A percentile compares a stretch with the other conserved stretches of the same genome.
Conservation (phyloP, 2,888 invertebrate genomes). For the Eubasilissa splendida region DNA sequence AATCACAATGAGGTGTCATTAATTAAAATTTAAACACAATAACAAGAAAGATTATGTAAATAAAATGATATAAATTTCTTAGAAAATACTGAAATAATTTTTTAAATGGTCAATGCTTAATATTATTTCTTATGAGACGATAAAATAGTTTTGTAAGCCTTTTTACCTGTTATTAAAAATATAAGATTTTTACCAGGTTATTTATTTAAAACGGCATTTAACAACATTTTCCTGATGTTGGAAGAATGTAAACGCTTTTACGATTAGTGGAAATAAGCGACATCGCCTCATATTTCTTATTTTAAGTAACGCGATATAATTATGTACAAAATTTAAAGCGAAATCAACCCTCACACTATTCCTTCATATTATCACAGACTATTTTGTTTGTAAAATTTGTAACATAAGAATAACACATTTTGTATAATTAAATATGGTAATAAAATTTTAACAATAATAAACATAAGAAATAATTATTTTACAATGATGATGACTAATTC, state of each 20-base stretch:
- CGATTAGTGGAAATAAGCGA: no score
- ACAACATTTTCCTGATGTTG: no score
- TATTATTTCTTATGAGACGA: no score
- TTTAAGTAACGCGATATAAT: no score
- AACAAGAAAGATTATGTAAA: neutral
- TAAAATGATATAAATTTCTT: neutral
- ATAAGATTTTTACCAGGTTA: no score
- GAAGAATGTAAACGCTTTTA: no score
- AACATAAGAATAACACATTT: conserved; percentile 14
- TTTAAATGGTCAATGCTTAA: neutral
- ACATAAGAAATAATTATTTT: conserved; percentile 20
- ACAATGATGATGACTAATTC: neutral
- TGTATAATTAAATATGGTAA: conserved; percentile 1
- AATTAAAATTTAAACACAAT: neutral
- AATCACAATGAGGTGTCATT: conserved; percentile 21
- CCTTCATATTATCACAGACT: conserved; percentile 20
- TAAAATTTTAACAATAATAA: conserved; percentile 6
- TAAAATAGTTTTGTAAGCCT: no score
- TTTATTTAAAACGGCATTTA: no score
- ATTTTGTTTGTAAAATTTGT: conserved; percentile 19
- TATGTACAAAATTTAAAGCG: no score
- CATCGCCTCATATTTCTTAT: no score
- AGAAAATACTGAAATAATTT: conserved; percentile 5
- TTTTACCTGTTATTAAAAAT: no score
- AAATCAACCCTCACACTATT: neutral